phyloP scores from a whole-genome alignment of 2,888 invertebrate species.

The Onchidella celtica region DNA sequence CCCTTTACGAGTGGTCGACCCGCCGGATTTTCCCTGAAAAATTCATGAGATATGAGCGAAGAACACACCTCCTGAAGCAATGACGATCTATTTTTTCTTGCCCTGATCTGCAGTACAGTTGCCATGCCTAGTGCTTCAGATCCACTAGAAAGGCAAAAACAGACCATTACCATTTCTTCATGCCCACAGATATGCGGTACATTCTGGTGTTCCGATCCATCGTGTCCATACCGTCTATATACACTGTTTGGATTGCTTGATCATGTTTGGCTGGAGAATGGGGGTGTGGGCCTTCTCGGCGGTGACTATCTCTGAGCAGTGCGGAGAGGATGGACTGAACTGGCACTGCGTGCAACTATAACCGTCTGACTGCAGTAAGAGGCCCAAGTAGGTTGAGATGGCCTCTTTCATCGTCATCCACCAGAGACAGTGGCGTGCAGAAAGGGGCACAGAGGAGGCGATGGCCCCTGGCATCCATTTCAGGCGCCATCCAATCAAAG shows the following conservation, averaged over 20 bases:
- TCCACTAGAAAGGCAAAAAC: not conserved
- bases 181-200: not conserved
- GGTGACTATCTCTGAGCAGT: not conserved
- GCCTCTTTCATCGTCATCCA: too few species aligned
- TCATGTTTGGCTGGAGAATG: slow-evolving; percentile 10
- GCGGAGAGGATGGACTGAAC: not conserved
- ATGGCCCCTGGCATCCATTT: too few species aligned
- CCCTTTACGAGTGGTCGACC: not conserved
- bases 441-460: too few species aligned
- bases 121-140: not conserved
- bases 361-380: too few species aligned
- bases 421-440: too few species aligned
- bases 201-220: slow-evolving; percentile 18
- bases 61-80: not conserved
- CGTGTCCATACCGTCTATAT: slow-evolving; percentile 15
- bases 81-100: not conserved
- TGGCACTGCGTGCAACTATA: not conserved
- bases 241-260: slow-evolving; percentile 2
- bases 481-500: too few species aligned
- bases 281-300: not conserved
- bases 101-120: not conserved
- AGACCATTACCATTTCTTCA: slow-evolving; percentile 16
- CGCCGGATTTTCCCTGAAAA: not conserved
- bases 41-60: not conserved
- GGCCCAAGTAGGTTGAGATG: too few species aligned